phyloP scores from a whole-genome alignment of 1,140 invertebrate genomes.

The Eufriesea mexicana region DNA sequence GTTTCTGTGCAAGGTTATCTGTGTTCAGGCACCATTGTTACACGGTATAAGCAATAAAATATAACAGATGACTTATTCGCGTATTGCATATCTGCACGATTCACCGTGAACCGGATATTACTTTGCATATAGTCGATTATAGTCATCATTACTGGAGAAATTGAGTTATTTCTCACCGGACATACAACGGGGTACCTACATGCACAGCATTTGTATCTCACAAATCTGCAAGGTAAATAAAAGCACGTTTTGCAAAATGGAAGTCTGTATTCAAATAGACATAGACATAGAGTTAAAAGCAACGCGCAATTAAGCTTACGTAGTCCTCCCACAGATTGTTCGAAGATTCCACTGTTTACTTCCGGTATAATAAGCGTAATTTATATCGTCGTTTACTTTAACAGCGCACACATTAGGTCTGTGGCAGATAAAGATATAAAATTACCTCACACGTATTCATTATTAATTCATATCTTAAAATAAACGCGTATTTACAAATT shows the following conservation, averaged over 20 bases:
- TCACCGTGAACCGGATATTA: conserved; percentile 52
- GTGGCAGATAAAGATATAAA: not conserved
- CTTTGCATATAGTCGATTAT: conserved; percentile 60
- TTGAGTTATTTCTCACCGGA: conserved; percentile 68
- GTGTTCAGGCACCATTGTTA: not conserved
- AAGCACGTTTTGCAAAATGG: too few species aligned
- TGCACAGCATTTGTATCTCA: conserved; percentile 25
- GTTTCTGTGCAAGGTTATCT: not conserved
- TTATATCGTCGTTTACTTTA: conserved; percentile 80
- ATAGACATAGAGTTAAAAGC: not conserved
- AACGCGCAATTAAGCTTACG: conserved; percentile 73
- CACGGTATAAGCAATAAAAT: conserved; percentile 1
- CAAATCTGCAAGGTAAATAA: conserved; percentile 1
- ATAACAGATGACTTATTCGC: conserved; percentile 42
- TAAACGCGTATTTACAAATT: not conserved
- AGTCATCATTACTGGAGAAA: conserved; percentile 63
- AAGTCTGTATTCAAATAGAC: not conserved
- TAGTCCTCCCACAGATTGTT: conserved; percentile 81
- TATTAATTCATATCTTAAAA: not conserved
- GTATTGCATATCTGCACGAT: conserved; percentile 41
- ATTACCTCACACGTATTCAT: not conserved
- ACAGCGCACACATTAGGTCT: conserved; percentile 83
- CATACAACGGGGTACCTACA: conserved; percentile 67
- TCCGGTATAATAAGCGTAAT: conserved; percentile 81
- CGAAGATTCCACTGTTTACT: conserved; percentile 81